Conservation (phyloP, 2,888 invertebrate genomes). For the Eristalis arbustorum region DNA sequence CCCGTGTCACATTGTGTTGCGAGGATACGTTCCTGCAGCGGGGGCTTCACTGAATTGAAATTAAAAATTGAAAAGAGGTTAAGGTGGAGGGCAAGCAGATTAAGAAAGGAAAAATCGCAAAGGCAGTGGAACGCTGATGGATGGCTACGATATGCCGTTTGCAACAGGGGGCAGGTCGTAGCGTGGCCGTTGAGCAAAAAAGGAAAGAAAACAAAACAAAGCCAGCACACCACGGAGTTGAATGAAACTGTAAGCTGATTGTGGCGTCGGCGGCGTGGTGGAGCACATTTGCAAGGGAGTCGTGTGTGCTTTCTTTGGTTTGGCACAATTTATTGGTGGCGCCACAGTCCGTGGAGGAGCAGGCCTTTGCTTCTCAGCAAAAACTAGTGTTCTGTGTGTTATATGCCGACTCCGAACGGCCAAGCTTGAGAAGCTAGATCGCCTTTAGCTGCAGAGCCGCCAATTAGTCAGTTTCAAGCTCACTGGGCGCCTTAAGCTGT, state of each 20-base stretch:
- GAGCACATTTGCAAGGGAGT: conserved; percentile 31
- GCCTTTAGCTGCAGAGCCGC: too few species aligned
- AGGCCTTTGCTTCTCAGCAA: too few species aligned
- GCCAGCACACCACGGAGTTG: conserved; percentile 3
- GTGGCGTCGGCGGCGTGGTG: not conserved
- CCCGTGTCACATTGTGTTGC: conserved; percentile 59
- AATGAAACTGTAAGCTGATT: conserved; percentile 50
- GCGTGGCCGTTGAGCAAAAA: conserved; percentile 54
- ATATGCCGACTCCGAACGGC: too few species aligned
- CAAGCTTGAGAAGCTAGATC: too few species aligned
- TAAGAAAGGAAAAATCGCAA: conserved; percentile 31
- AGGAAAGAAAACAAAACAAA: not conserved
- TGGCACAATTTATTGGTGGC: too few species aligned
- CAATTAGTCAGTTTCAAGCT: too few species aligned
- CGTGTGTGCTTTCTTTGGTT: conserved; percentile 19
- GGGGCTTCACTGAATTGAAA: conserved; percentile 60
- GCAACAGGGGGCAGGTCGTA: conserved; percentile 35
- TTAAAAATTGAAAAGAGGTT: conserved; percentile 69
- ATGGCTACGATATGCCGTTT: conserved; percentile 57
- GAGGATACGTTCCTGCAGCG: conserved; percentile 50
- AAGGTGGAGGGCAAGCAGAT: conserved; percentile 50
- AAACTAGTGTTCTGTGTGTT: too few species aligned
- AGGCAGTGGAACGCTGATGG: conserved; percentile 40
- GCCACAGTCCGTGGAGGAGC: too few species aligned
- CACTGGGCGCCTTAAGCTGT: too few species aligned